Percentiles rank a stretch among this genome's conserved stretches.
phyloP scores from a whole-genome alignment of 2,888 invertebrate genomes.

The Eretmocerus hayati region DNA sequence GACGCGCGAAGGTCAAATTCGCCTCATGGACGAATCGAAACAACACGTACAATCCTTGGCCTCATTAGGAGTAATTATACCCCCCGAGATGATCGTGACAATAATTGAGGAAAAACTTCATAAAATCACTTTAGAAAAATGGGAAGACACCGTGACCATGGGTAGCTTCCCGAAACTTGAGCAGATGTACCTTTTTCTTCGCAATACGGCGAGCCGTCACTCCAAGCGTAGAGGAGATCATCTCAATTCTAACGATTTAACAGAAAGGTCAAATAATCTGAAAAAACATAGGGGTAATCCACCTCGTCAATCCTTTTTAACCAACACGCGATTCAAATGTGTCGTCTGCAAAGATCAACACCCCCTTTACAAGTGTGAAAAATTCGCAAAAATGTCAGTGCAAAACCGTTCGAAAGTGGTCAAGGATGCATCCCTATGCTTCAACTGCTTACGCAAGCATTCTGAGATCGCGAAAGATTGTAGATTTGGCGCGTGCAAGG shows the following conservation, averaged over 20 bases:
- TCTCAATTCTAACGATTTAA: not conserved
- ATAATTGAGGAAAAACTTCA: conserved; percentile 19
- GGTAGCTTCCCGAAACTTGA: conserved; percentile 13
- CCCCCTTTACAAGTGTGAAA: not conserved
- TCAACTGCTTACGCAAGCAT: conserved; percentile 1
- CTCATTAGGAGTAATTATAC: too few relatives aligned
- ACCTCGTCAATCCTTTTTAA: not conserved
- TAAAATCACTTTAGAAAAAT: conserved; percentile 6
- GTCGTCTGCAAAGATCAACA: not conserved
- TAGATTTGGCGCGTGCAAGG: not conserved
- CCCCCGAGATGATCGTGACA: conserved; percentile 8
- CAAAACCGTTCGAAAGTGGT: conserved; percentile 16
- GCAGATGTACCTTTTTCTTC: conserved; percentile 7
- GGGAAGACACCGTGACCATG: conserved; percentile 16
- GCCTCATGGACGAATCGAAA: too few relatives aligned
- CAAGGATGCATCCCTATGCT: not conserved
- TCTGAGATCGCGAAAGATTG: not conserved
- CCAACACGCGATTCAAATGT: not conserved
- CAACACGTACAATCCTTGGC: too few relatives aligned
- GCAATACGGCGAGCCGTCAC: not conserved
- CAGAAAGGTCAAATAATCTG: not conserved
- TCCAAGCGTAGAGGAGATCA: not conserved
- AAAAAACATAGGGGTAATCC: not conserved
- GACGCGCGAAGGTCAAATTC: conserved; percentile 9
- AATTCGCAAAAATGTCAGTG: conserved; percentile 16